Conservation (phyloP, 2,888 invertebrate species). For the Pseudeuparius sepicola region DNA sequence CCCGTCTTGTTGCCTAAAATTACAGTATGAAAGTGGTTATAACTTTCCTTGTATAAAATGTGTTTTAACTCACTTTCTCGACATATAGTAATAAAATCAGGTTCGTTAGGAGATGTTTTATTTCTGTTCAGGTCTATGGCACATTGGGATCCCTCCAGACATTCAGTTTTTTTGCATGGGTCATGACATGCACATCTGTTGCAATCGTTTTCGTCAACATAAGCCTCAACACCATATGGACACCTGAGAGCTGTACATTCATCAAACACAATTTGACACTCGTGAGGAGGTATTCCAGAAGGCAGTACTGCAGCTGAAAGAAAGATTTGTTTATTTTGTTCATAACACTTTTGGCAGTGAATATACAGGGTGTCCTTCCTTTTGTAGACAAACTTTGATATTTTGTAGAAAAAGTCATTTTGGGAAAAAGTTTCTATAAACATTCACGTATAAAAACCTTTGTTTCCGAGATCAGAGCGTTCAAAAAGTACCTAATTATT, state of each 20-base stretch:
- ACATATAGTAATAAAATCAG: conserved; percentile 52
- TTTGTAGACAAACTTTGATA: too few relatives aligned
- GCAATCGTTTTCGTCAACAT: conserved; percentile 53
- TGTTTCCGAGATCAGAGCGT: too few relatives aligned
- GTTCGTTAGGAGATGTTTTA: conserved; percentile 28
- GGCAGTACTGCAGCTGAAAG: conserved; percentile 18
- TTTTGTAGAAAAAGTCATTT: too few relatives aligned
- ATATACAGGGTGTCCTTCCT: too few relatives aligned
- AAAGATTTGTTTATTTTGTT: too few relatives aligned
- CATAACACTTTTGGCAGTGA: too few relatives aligned
- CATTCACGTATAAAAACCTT: too few relatives aligned
- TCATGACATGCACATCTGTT: conserved; percentile 63
- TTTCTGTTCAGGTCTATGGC: conserved; percentile 49
- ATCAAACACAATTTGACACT: conserved; percentile 47
- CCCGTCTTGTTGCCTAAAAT: conserved; percentile 58
- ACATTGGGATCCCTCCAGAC: conserved; percentile 58
- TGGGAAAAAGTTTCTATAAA: too few relatives aligned
- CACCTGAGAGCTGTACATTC: conserved; percentile 58
- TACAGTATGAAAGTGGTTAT: not conserved
- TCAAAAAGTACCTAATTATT: too few relatives aligned
- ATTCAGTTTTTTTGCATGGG: conserved; percentile 56
- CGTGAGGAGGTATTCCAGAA: conserved; percentile 28
- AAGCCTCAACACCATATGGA: conserved; percentile 59
- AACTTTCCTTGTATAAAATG: too few relatives aligned
- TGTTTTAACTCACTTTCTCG: conserved; percentile 54